These are phyloP conservation scores for Parascotia fuliginaria DNA, from an alignment of 2,888 invertebrate species.

Conservation along the genomic window DNA sequence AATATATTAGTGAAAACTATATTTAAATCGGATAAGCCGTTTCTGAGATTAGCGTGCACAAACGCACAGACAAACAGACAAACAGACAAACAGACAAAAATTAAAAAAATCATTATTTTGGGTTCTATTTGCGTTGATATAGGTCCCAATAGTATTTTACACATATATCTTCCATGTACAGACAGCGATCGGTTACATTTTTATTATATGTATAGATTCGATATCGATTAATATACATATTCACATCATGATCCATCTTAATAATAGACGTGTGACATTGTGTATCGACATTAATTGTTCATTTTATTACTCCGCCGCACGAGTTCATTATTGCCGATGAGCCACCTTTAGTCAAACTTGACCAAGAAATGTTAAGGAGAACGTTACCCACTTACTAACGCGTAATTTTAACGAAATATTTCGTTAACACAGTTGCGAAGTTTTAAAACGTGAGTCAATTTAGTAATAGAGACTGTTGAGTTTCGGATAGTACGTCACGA, in stretches of 20 bases:
- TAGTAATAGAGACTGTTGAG: constrained; percentile 67
- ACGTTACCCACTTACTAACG: constrained; percentile 56
- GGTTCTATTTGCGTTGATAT: no score
- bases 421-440: constrained; percentile 76
- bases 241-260: constrained; percentile 25
- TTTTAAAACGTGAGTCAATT: constrained; percentile 76
- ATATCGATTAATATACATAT: constrained; percentile 18
- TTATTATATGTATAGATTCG: no score
- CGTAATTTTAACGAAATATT: constrained; percentile 68
- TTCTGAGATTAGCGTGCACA: no score
- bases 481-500: constrained; percentile 61
- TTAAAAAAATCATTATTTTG: no score
- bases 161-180: no score
- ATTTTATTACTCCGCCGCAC: constrained; percentile 29
- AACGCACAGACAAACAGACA: no score
- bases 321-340: constrained; percentile 30
- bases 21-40: no score
- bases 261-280: constrained; percentile 22
- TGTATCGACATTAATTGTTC: constrained; percentile 1
- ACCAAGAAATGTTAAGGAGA: constrained; percentile 64
- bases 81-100: no score
- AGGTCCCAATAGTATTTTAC: no score
- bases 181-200: no score
- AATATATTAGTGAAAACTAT: no score
- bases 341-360: constrained; percentile 57